Evolutionary conservation across 2,113 vertebrate species (phyloP).

Genomic region (Grammatotria lemairii): DNA sequence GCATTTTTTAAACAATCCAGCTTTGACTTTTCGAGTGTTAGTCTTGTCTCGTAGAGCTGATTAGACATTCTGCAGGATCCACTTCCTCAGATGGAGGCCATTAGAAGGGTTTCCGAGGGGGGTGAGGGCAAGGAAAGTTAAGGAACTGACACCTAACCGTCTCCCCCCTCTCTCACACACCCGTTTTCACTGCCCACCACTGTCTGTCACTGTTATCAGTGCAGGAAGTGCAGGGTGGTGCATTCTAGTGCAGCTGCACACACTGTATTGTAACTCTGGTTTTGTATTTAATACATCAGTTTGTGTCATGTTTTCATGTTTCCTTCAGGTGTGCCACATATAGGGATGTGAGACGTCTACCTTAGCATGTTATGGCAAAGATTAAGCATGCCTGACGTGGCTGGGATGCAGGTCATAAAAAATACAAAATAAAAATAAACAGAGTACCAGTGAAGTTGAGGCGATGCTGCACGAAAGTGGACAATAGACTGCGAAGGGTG

Average conservation of each 20-base stretch:
- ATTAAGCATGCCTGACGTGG: neutral
- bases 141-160: constrained; percentile 51
- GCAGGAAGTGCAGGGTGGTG: constrained; percentile 71
- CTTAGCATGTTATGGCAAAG: neutral
- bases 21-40: constrained; percentile 41
- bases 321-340: neutral
- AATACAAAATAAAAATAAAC: neutral
- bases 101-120: constrained; percentile 18
- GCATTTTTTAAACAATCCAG: neutral
- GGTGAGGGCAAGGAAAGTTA: constrained; percentile 41
- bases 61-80: constrained; percentile 54
- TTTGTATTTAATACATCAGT: neutral
- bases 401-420: neutral
- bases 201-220: constrained; percentile 69
- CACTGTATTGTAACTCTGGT: neutral
- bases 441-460: neutral
- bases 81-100: constrained; percentile 65
- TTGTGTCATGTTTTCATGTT: neutral
- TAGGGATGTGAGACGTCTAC: neutral
- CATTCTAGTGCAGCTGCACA: constrained; percentile 25
- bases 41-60: constrained; percentile 53
- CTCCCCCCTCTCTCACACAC: neutral
- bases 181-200: constrained; percentile 2
- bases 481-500: constrained; percentile 72
- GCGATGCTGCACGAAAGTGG: constrained; percentile 43